phyloP scores from a whole-genome alignment of 2,888 invertebrate species.

The Phorcus lineatus region DNA sequence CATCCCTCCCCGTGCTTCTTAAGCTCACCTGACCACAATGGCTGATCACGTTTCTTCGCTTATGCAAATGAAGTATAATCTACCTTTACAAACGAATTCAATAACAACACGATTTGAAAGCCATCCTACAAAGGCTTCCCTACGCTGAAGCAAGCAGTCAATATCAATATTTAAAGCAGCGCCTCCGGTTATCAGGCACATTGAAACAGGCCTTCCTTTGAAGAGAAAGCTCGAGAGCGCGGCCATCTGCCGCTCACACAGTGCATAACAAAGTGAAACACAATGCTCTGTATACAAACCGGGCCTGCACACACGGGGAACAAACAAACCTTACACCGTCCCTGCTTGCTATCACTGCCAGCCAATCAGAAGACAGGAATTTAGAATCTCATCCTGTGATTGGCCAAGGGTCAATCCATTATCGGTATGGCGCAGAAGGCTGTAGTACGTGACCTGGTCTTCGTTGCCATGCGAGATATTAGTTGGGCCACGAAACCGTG shows the following conservation, averaged over 20 bases:
- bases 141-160: background rate
- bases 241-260: background rate
- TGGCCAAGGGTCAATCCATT: constrained; percentile 41
- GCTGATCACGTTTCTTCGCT: too few relatives aligned
- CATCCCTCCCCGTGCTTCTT: too few relatives aligned
- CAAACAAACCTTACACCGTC: background rate
- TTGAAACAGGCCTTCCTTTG: background rate
- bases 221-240: background rate
- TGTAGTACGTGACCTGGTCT: background rate
- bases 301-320: background rate
- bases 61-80: too few relatives aligned
- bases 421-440: constrained; percentile 17
- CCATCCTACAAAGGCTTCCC: background rate
- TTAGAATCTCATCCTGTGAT: constrained; percentile 46
- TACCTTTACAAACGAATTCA: too few relatives aligned
- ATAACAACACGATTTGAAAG: too few relatives aligned
- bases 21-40: too few relatives aligned
- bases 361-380: constrained; percentile 57
- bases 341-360: constrained; percentile 29
- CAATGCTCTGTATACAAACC: background rate
- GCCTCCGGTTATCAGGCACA: background rate
- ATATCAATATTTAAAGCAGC: background rate
- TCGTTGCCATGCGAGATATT: background rate
- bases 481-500: constrained; percentile 11
- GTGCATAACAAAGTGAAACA: background rate